Conservation (phyloP, 1,140 invertebrate species). For the Proctacanthus coquilletti region DNA sequence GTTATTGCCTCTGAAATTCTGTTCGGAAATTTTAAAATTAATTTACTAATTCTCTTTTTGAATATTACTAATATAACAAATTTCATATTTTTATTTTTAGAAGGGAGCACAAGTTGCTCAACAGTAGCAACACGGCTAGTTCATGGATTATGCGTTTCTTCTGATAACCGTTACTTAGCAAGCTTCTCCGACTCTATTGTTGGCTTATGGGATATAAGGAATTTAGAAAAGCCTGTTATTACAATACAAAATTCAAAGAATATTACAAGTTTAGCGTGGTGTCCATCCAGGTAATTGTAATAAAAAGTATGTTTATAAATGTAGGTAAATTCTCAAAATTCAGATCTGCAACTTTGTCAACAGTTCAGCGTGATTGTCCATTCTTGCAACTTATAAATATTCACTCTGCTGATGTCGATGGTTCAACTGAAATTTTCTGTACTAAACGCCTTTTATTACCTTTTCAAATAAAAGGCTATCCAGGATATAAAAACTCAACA, state of each 20-base stretch:
- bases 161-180: slow-evolving; percentile 60
- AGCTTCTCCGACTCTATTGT: slow-evolving; percentile 69
- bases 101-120: slow-evolving; percentile 52
- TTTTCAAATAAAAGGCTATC: slow-evolving; percentile 20
- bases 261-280: slow-evolving; percentile 68
- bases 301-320: not conserved
- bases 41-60: no score
- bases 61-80: no score
- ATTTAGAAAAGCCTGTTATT: slow-evolving; percentile 71
- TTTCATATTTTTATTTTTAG: no score
- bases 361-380: slow-evolving; percentile 22
- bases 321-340: not conserved
- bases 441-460: slow-evolving; percentile 24
- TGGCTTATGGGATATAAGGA: slow-evolving; percentile 73
- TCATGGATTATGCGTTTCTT: slow-evolving; percentile 62
- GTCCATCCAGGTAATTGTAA: slow-evolving; percentile 58
- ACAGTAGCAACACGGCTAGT: slow-evolving; percentile 69
- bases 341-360: slow-evolving; percentile 19
- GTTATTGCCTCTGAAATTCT: no score
- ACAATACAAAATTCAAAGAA: slow-evolving; percentile 51
- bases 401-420: slow-evolving; percentile 19
- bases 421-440: slow-evolving; percentile 19
- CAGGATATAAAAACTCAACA: slow-evolving; percentile 11
- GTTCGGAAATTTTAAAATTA: no score
- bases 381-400: slow-evolving; percentile 26